Conservation (phyloP, 2,113 vertebrate genomes). For the Chloropsis cyanopogon region DNA sequence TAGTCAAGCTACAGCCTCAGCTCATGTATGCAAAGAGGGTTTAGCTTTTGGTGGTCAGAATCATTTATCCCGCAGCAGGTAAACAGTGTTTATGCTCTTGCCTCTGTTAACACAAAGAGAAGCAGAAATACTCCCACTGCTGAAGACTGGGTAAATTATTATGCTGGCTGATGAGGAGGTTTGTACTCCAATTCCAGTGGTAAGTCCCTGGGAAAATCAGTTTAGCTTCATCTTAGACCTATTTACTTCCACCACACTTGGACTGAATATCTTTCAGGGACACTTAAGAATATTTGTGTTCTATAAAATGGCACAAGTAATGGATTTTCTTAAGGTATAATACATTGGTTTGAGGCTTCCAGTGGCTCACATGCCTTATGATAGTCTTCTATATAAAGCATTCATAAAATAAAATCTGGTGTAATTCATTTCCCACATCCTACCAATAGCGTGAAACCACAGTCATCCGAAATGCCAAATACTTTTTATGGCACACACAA, state of each 20-base stretch:
- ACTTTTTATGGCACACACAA: not conserved
- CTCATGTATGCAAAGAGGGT: not conserved
- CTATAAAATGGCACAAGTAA: not conserved
- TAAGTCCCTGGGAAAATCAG: not conserved
- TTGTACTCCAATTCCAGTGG: not conserved
- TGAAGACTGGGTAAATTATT: not conserved
- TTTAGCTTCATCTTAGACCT: not conserved
- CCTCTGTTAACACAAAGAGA: not conserved
- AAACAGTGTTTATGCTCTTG: not conserved
- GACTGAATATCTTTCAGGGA: not conserved
- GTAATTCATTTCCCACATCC: not conserved
- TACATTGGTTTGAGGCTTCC: not conserved
- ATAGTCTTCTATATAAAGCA: not conserved
- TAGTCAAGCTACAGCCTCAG: not conserved
- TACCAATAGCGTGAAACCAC: not conserved
- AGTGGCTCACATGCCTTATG: not conserved
- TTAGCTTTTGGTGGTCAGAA: not conserved
- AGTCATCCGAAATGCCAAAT: not conserved
- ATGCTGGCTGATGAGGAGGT: not conserved
- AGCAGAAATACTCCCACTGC: not conserved
- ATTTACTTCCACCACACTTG: not conserved
- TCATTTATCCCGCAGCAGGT: not conserved
- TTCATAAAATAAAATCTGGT: not conserved
- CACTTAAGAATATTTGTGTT: not conserved
- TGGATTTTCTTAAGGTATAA: conserved; percentile 1